Evolutionary conservation across 1,140 invertebrate species (phyloP).

Genomic region (Trichonephila clavipes): DNA sequence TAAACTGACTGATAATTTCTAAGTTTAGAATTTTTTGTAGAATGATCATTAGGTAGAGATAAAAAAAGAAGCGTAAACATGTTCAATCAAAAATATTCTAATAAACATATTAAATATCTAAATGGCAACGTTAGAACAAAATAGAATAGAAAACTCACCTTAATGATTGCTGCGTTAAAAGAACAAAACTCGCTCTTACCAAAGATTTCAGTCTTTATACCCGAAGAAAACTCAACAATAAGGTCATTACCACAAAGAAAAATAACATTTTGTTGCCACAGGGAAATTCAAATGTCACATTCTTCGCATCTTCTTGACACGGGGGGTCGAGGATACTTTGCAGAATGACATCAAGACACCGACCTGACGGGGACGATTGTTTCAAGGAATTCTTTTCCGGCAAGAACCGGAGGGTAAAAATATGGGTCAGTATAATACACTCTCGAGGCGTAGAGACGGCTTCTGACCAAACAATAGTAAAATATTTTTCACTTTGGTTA

Average conservation of each 20-base stretch:
- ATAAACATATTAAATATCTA: not conserved
- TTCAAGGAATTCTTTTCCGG: not conserved
- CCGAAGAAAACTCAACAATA: not conserved
- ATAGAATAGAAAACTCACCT: not conserved
- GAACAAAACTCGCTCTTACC: not conserved
- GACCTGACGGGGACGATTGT: not conserved
- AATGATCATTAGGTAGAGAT: not conserved
- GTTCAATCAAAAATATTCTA: not conserved
- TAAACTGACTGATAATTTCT: too few relatives aligned
- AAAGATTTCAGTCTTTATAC: not conserved
- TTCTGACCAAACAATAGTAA: not conserved
- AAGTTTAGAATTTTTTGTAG: too few relatives aligned
- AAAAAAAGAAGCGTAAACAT: not conserved
- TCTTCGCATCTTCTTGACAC: not conserved
- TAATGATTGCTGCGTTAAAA: not conserved
- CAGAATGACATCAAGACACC: not conserved
- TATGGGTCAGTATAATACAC: not conserved
- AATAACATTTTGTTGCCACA: not conserved
- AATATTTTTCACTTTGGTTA: not conserved
- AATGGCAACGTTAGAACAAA: not conserved
- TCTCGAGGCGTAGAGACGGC: not conserved
- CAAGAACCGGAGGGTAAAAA: not conserved
- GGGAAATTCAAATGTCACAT: not conserved
- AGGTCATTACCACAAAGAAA: not conserved
- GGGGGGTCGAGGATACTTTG: not conserved